Base-by-base conservation (phyloP, 2,113 vertebrate genomes). In the Dicentrarchus labrax region DNA sequence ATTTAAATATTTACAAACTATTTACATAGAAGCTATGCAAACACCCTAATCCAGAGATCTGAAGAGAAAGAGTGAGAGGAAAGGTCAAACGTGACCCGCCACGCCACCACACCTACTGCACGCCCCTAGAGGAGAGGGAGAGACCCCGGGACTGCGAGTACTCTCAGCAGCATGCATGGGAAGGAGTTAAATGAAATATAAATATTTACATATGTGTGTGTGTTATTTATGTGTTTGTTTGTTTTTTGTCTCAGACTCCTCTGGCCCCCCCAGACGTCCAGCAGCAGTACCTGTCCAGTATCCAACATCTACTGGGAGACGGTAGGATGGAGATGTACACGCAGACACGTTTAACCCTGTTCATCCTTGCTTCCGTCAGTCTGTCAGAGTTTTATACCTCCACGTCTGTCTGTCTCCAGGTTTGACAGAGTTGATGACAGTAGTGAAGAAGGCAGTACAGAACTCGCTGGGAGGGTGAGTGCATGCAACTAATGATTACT, bases 271-370 rank as follows among this genome's bases (percentile, higher is more conserved):
- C 98, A 11, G 98, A 99, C 41, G 97, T 99, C 53, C 98, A 99
- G 84, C 98, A 99, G 91, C 98, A 99, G 76, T 99, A 99, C 92
- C 94, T 99, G 84, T 99, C 98, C 62, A 99, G 98, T 84, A 99
- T 99, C 91, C 98, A 99, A 39, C 98, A 99, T 83, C 97, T 99
- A 17, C 93, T 99, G 62, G 98, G 98, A 95, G 98, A 98, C 8
- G 98, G 98, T 99, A 94, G 86, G 94, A n/a, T 0, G 36, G 13
- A 65, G 19, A 36, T 30, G 38, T 43, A 30, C 21, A 7, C 67
- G 13, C 21, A 43, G 2, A n/a, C 11, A 73, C 56, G 24, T 64
- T 43, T 10, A 15, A 36, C 54, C 3, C 19, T n/a, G 22, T 11
- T 11, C 21, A 13, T 24, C 19, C 19, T 36, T 8, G 45, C 6